Evolutionary conservation across 2,888 invertebrate species (phyloP).

Genomic region (Ornithoptera priamus): DNA sequence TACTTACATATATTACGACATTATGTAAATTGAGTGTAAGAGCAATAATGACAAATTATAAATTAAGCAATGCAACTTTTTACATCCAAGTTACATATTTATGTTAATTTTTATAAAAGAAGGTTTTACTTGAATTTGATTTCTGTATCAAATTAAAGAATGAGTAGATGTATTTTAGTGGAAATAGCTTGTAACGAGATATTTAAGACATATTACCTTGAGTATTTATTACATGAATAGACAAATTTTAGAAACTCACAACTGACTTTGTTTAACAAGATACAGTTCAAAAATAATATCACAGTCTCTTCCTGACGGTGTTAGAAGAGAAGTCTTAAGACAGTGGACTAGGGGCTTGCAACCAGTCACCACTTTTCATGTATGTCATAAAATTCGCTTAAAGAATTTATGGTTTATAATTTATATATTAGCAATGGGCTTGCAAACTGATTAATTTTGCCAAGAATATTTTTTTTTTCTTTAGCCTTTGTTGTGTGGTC

Average conservation of each 20-base stretch:
- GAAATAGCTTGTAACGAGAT: constrained; percentile 2
- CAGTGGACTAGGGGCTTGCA: constrained; percentile 27
- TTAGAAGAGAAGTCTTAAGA: constrained; percentile 23
- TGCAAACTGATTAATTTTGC: constrained; percentile 23
- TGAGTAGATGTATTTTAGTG: constrained; percentile 16
- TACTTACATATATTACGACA: constrained; percentile 27
- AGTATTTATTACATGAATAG: constrained; percentile 22
- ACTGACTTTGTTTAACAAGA: constrained; percentile 25
- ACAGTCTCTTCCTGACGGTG: constrained; percentile 17
- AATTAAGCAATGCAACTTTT: constrained; percentile 8
- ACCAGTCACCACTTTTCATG: constrained; percentile 27
- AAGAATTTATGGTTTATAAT: constrained; percentile 27
- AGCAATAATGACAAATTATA: constrained; percentile 13
- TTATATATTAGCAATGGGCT: constrained; percentile 21
- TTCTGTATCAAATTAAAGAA: constrained; percentile 14
- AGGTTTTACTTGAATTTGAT: constrained; percentile 4
- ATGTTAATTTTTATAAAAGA: background rate
- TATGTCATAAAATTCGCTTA: constrained; percentile 28
- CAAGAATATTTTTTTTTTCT: constrained; percentile 18
- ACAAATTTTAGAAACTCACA: constrained; percentile 22
- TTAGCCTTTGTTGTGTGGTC: constrained; percentile 22
- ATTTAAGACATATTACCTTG: constrained; percentile 16
- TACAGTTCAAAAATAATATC: constrained; percentile 24
- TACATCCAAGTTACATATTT: constrained; percentile 11
- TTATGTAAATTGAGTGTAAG: constrained; percentile 20